phyloP scores from a whole-genome alignment of 2,113 vertebrate species.

The Rhodinocichla rosea region DNA sequence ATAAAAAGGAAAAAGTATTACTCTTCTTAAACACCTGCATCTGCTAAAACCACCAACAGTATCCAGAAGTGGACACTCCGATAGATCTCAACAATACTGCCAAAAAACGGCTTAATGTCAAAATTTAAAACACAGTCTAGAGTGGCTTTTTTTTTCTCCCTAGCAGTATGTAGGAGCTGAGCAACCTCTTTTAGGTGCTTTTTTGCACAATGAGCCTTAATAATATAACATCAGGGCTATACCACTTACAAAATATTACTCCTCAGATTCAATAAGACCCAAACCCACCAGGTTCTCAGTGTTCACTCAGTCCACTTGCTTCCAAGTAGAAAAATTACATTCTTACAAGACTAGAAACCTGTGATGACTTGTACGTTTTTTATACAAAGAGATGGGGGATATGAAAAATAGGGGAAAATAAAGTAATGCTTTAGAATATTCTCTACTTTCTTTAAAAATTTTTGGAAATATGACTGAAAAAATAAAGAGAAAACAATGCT shows the following conservation, averaged over 20 bases:
- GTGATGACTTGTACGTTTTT: not conserved
- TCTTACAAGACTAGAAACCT: not conserved
- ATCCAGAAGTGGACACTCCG: not conserved
- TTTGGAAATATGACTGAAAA: not conserved
- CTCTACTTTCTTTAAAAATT: not conserved
- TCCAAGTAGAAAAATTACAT: not conserved
- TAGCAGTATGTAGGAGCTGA: not conserved
- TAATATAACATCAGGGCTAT: not conserved
- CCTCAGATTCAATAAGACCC: not conserved
- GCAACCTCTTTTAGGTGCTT: not conserved
- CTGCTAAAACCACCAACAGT: not conserved
- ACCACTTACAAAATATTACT: not conserved
- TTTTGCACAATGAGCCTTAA: slow-evolving; percentile 18
- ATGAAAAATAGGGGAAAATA: not conserved
- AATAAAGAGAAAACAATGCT: not conserved
- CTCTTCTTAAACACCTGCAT: not conserved
- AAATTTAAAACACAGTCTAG: not conserved
- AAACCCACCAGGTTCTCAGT: not conserved
- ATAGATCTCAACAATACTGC: not conserved
- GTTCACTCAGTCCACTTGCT: not conserved
- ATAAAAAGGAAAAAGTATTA: slow-evolving; percentile 12
- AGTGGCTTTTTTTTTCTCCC: not conserved
- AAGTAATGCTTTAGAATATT: not conserved
- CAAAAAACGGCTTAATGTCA: not conserved
- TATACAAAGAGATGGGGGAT: not conserved